Percentiles rank a stretch among this genome's conserved stretches.
Evolutionary conservation across 2,113 vertebrate species (phyloP).

Genomic region (Solea solea): DNA sequence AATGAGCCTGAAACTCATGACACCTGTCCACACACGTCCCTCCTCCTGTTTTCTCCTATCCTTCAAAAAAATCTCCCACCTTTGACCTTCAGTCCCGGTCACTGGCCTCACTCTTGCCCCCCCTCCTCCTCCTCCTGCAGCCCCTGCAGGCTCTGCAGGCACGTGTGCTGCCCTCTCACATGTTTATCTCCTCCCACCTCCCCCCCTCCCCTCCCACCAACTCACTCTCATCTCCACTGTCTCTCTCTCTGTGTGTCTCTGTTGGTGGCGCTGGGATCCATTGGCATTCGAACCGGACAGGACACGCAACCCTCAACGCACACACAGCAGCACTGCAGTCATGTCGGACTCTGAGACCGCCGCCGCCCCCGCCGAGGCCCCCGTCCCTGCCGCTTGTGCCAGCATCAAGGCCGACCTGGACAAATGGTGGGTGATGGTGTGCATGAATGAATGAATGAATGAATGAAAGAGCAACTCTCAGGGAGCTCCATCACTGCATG

Average conservation of each 20-base stretch:
- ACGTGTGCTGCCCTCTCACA: conserved; percentile 64
- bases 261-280: conserved; percentile 52
- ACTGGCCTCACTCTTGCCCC: conserved; percentile 41
- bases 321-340: conserved; percentile 55
- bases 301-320: conserved; percentile 58
- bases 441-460: background rate
- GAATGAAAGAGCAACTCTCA: background rate
- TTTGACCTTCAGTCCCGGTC: conserved; percentile 37
- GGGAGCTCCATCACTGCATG: background rate
- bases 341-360: conserved; percentile 82
- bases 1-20: background rate
- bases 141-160: conserved; percentile 35
- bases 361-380: conserved; percentile 70
- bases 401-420: conserved; percentile 82
- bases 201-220: conserved; percentile 54
- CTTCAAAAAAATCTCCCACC: background rate
- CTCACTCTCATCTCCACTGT: conserved; percentile 44
- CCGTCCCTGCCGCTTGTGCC: conserved; percentile 75
- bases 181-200: conserved; percentile 72
- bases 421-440: conserved; percentile 79
- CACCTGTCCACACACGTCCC: background rate
- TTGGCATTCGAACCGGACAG: conserved; percentile 64
- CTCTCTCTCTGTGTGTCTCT: conserved; percentile 52
- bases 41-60: background rate
- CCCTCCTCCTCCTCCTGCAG: conserved; percentile 9